Conservation (phyloP, 2,888 invertebrate genomes). For the Cheilosia vernalis region DNA sequence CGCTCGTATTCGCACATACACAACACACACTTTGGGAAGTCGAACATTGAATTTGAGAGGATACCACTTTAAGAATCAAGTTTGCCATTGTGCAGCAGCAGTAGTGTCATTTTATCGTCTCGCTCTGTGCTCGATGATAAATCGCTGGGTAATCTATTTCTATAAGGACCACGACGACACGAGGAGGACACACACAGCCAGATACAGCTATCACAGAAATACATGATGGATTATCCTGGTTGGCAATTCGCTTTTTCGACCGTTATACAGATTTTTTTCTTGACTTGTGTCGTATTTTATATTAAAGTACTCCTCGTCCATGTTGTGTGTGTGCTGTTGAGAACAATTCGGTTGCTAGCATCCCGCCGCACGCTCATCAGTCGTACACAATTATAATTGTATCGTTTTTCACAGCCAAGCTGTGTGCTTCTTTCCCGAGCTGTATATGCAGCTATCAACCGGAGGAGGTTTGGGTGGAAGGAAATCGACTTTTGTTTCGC, state of each 20-base stretch:
- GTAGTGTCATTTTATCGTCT: too few species aligned
- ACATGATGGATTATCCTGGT: constrained; percentile 60
- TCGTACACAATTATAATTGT: constrained; percentile 67
- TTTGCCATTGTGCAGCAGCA: constrained; percentile 46
- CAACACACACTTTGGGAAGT: constrained; percentile 26
- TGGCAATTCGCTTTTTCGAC: constrained; percentile 59
- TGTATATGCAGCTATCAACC: constrained; percentile 50
- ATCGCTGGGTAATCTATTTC: constrained; percentile 63
- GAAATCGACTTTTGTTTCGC: constrained; percentile 64
- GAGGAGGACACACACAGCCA: background rate
- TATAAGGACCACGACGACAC: constrained; percentile 24
- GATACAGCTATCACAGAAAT: constrained; percentile 35
- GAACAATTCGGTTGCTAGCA: constrained; percentile 35
- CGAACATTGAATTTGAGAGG: constrained; percentile 43
- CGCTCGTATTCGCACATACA: background rate
- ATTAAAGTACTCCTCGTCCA: constrained; percentile 34
- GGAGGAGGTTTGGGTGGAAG: constrained; percentile 12
- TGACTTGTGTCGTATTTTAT: constrained; percentile 24
- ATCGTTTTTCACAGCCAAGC: constrained; percentile 65
- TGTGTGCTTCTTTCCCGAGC: constrained; percentile 22
- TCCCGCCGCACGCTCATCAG: background rate
- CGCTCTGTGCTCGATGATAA: constrained; percentile 53
- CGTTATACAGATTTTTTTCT: constrained; percentile 17
- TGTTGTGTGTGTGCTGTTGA: constrained; percentile 13
- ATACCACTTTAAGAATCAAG: constrained; percentile 54